phyloP scores from a whole-genome alignment of 2,113 vertebrate genomes.

The Peromyscus leucopus region DNA sequence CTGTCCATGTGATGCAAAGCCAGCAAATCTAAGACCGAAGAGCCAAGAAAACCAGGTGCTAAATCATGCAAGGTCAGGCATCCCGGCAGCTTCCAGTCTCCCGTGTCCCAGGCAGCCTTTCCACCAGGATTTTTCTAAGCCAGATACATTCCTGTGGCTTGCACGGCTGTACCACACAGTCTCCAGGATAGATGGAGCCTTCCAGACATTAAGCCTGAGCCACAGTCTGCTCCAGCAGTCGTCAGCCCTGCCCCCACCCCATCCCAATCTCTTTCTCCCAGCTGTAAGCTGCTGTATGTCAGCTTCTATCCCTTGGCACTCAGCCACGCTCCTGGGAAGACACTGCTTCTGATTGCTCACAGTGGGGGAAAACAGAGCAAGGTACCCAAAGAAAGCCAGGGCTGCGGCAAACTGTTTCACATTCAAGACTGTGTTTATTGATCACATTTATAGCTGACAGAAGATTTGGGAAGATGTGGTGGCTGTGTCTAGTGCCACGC shows the following conservation, averaged over 20 bases:
- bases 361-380: background rate
- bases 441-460: conserved; percentile 6
- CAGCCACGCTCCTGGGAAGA: conserved; percentile 1
- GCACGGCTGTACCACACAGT: background rate
- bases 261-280: background rate
- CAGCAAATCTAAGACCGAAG: conserved; percentile 59
- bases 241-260: background rate
- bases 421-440: background rate
- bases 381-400: conserved; percentile 16
- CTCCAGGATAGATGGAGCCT: conserved; percentile 36
- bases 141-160: background rate
- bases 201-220: conserved; percentile 34
- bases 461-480: conserved; percentile 13
- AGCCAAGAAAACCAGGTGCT: conserved; percentile 59
- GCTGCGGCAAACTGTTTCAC: background rate
- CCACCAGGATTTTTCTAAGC: conserved; percentile 45
- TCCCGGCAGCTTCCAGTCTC: conserved; percentile 17
- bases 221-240: background rate
- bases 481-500: background rate
- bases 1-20: conserved; percentile 59
- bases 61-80: conserved; percentile 66
- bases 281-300: conserved; percentile 59
- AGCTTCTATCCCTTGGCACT: conserved; percentile 62
- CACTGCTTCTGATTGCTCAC: conserved; percentile 5
- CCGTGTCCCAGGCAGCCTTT: conserved; percentile 24